Evolutionary conservation across 2,888 invertebrate species (phyloP).

Genomic region (Drosophila austrosaltans): DNA sequence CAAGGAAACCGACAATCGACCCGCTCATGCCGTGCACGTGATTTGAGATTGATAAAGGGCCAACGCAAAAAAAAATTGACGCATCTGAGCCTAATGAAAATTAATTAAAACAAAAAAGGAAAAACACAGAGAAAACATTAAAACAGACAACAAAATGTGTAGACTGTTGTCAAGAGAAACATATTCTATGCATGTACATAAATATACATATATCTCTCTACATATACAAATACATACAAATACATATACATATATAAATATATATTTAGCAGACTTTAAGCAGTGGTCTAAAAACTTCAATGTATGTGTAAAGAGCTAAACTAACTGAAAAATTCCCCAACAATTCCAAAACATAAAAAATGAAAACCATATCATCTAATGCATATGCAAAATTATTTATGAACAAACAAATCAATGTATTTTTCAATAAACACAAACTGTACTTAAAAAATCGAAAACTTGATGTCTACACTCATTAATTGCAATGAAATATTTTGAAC

Average conservation of each 20-base stretch:
- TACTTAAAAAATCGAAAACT: conserved; percentile 43
- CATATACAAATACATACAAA: not conserved
- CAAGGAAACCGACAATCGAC: conserved; percentile 51
- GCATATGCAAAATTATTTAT: conserved; percentile 70
- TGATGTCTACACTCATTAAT: conserved; percentile 33
- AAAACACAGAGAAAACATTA: conserved; percentile 22
- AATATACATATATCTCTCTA: conserved; percentile 2
- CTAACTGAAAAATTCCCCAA: conserved; percentile 32
- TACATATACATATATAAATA: not conserved
- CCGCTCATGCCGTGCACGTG: conserved; percentile 34
- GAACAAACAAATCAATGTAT: conserved; percentile 48
- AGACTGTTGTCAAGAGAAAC: conserved; percentile 30
- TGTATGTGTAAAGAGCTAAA: conserved; percentile 43
- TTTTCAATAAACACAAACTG: conserved; percentile 60
- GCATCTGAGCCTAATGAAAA: conserved; percentile 62
- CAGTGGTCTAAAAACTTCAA: conserved; percentile 61
- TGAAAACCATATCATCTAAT: conserved; percentile 71
- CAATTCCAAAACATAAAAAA: conserved; percentile 29
- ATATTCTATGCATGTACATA: conserved; percentile 33
- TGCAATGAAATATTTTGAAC: conserved; percentile 18
- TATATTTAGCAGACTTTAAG: conserved; percentile 44
- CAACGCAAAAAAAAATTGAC: conserved; percentile 39
- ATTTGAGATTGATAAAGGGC: conserved; percentile 48
- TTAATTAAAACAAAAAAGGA: conserved; percentile 66
- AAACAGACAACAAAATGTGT: conserved; percentile 35